Base-by-base conservation (phyloP, 1,140 invertebrate species). In the Brachionus manjavacas region DNA sequence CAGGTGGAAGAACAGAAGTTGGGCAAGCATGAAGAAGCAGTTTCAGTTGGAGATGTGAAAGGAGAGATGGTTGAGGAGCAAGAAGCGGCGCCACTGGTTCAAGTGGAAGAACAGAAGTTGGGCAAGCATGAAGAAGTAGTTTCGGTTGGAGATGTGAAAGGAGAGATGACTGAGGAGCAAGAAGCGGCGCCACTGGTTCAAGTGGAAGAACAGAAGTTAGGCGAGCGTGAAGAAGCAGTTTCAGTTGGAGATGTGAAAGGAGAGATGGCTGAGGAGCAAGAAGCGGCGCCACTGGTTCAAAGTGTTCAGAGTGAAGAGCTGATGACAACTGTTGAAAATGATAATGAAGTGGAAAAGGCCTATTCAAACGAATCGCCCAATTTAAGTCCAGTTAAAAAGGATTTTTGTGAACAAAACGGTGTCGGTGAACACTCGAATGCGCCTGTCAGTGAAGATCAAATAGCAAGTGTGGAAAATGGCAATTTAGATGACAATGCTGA, bases 351-450 rank as follows among this genome's bases (percentile, higher is more conserved):
- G 4, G 35, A 72, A 39, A 20, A 20, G 41, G 68, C 16, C 6
- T 76, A 76, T 28, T 49, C 72, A 14, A 76, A 76, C 4, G 72
- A 76, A 28, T 76, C 72, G 11, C 72, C 72, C 1, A 76, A 76
- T 28, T 76, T 76, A 12, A 76, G 72, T n/a, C 72, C 72, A 28
- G 72, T 76, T 4, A 76, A 76, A 76, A 76, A 76, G 43, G 72
- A 76, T 35, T 76, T 76, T 49, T 25, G 20, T 25, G 20, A 43
- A 12, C 46, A 49, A 28, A 76, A 76, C 14, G 72, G 41, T 76
- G 3, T 28, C 0, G 72, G 14, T 4, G 41, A 76, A 12, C 41
- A 76, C 23, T 25, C 60, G 20, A 43, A 20, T 66, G 49, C 52
- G 11, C 74, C 43, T n/a, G 41, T 76, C 6, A 83, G 52, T 6